These are phyloP conservation scores for Falcunculus frontatus DNA, from an alignment of 2,113 vertebrate species.

Conservation along the genomic window DNA sequence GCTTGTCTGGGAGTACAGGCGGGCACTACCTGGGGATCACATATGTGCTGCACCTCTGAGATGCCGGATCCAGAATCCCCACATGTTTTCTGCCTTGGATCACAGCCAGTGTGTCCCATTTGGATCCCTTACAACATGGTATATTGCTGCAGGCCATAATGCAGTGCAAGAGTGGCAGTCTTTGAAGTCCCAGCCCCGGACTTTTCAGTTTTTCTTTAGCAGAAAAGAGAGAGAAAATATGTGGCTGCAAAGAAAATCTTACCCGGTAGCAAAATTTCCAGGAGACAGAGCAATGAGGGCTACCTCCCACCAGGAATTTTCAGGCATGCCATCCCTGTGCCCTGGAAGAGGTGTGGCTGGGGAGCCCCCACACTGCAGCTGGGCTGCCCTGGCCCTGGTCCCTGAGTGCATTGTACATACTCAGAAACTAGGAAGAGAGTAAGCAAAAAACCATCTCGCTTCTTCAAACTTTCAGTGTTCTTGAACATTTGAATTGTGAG, in stretches of 20 bases:
- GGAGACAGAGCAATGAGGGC: neutral
- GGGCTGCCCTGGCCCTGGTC: neutral
- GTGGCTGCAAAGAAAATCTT: neutral
- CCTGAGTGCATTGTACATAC: neutral
- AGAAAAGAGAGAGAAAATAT: neutral
- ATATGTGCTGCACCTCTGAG: neutral
- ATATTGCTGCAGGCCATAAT: neutral
- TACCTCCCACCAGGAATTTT: neutral
- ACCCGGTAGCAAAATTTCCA: neutral
- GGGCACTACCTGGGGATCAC: neutral
- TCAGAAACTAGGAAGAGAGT: neutral
- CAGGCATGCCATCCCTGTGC: neutral
- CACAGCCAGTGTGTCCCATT: neutral
- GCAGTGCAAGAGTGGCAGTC: neutral
- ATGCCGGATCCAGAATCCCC: rapidly evolving
- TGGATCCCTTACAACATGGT: neutral
- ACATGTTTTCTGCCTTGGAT: neutral
- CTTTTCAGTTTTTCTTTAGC: neutral
- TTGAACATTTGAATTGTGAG: neutral
- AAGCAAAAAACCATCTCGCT: neutral
- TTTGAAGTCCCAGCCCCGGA: neutral
- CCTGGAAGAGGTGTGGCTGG: neutral
- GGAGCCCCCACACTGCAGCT: neutral
- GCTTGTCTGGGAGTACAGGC: neutral
- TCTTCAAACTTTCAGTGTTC: neutral